Conservation (phyloP, 1,140 invertebrate genomes). For the Drosophila lowei region DNA sequence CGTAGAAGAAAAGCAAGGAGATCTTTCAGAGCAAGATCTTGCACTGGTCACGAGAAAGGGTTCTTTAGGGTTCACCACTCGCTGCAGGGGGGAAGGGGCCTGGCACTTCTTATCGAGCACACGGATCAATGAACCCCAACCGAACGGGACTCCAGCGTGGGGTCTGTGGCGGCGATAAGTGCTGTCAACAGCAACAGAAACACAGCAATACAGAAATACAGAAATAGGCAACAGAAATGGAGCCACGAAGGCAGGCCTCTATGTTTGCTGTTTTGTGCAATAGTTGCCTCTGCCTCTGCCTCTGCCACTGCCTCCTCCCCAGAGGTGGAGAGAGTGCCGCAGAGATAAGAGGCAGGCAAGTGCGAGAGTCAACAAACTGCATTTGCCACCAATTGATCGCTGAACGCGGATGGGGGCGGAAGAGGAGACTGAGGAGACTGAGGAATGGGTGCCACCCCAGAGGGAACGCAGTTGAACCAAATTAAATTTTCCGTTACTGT, state of each 20-base stretch:
- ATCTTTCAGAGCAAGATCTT: too few relatives aligned
- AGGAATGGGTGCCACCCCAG: neutral
- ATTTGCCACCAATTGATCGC: constrained; percentile 70
- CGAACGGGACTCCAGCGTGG: constrained; percentile 31
- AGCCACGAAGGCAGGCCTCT: constrained; percentile 30
- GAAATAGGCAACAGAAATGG: constrained; percentile 34
- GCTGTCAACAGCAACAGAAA: constrained; percentile 29
- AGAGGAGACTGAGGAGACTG: too few relatives aligned
- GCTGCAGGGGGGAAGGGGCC: too few relatives aligned
- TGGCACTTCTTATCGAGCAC: constrained; percentile 47
- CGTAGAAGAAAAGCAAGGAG: too few relatives aligned
- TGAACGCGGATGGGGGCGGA: neutral
- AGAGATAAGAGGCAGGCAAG: constrained; percentile 44
- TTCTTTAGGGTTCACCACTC: constrained; percentile 21
- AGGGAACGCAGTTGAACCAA: constrained; percentile 62
- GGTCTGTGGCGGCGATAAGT: constrained; percentile 39
- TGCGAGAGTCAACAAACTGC: constrained; percentile 57
- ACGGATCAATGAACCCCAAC: constrained; percentile 73
- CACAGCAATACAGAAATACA: constrained; percentile 29
- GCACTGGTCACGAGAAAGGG: too few relatives aligned
- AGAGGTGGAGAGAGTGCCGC: neutral
- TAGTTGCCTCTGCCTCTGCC: constrained; percentile 4
- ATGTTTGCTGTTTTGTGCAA: constrained; percentile 49
- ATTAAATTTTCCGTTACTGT: constrained; percentile 60
- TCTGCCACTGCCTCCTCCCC: neutral